phyloP scores from a whole-genome alignment of 2,113 vertebrate species.

The Notiomystis cincta region DNA sequence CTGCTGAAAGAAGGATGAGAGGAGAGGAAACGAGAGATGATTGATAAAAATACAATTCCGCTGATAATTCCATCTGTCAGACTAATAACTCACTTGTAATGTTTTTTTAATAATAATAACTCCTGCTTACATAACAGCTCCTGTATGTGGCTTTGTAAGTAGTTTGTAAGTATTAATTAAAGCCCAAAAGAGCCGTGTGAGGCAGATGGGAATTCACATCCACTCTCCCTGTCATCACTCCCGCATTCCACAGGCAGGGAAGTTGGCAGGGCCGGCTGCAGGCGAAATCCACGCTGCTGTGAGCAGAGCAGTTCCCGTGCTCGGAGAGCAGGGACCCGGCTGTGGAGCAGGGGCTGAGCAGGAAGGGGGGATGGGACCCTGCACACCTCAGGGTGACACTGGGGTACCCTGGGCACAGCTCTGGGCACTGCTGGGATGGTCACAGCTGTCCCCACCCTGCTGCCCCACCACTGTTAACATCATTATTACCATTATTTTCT shows the following conservation, averaged over 20 bases:
- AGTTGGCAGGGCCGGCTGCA: neutral
- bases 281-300: neutral
- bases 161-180: neutral
- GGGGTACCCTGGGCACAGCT: neutral
- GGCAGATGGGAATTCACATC: conserved; percentile 12
- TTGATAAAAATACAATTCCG: neutral
- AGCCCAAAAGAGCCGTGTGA: neutral
- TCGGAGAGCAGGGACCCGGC: accelerated
- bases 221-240: neutral
- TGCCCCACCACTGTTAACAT: accelerated
- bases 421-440: neutral
- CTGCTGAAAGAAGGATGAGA: neutral
- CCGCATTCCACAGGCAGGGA: neutral
- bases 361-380: neutral
- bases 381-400: too few relatives aligned
- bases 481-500: neutral
- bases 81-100: neutral
- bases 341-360: neutral
- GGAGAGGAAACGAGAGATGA: neutral
- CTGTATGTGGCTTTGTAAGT: neutral
- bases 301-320: neutral
- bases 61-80: conserved; percentile 24
- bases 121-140: conserved; percentile 11
- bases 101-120: neutral
- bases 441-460: neutral